These are phyloP conservation scores for Panthera leo DNA, from an alignment of 2,113 vertebrate genomes.

Conservation along the genomic window DNA sequence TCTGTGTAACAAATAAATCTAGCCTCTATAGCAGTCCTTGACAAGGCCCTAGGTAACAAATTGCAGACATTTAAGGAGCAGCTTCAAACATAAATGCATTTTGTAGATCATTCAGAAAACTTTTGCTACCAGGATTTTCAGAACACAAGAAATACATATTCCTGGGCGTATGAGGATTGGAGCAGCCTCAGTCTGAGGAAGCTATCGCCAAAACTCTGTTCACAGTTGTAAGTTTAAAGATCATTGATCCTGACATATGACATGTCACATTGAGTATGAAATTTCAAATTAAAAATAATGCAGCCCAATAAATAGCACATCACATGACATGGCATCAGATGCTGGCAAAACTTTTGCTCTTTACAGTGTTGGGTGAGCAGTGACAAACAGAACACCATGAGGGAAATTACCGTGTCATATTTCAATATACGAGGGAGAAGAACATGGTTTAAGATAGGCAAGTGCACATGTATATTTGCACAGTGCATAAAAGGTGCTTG, in stretches of 20 bases:
- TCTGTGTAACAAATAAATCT: neutral
- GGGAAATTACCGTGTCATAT: neutral
- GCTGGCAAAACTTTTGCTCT: neutral
- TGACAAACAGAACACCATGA: neutral
- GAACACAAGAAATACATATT: neutral
- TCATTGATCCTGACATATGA: neutral
- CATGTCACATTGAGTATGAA: neutral
- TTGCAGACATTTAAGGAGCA: neutral
- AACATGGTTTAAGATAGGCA: neutral
- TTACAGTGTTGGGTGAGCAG: neutral
- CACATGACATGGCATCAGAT: neutral
- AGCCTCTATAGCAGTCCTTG: neutral
- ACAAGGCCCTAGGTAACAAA: neutral
- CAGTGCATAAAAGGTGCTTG: neutral
- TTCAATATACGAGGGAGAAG: neutral
- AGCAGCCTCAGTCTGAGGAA: neutral
- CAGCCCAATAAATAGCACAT: neutral
- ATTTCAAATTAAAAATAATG: neutral
- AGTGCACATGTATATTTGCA: neutral
- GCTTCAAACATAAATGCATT: neutral
- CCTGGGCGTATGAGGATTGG: neutral
- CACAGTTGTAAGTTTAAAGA: neutral
- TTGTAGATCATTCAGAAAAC: neutral
- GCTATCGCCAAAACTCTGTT: neutral
- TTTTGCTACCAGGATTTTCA: neutral